phyloP scores from a whole-genome alignment of 2,113 vertebrate species.

The Heterocephalus glaber region DNA sequence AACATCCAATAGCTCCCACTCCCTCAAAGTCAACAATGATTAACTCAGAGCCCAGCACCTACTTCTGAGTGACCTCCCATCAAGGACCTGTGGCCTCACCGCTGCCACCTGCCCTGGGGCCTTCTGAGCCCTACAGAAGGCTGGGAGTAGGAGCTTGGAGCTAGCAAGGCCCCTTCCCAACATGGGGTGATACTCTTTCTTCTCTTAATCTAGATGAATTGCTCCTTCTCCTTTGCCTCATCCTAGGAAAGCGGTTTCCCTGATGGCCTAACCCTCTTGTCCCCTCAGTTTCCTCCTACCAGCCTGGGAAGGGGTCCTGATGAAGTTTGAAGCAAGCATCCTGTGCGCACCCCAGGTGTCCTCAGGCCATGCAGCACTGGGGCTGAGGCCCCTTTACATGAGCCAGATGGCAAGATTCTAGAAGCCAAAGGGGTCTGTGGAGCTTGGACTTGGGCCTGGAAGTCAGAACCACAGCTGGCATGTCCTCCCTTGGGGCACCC shows the following conservation, averaged over 20 bases:
- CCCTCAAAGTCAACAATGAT: slow-evolving; percentile 57
- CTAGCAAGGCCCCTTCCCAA: too few relatives aligned
- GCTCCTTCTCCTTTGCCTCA: neutral
- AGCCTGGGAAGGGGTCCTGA: neutral
- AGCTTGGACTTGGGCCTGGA: neutral
- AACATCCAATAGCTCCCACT: neutral
- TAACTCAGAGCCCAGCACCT: neutral
- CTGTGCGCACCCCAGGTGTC: neutral
- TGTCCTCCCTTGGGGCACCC: neutral
- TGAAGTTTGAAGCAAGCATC: neutral
- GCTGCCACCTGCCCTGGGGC: neutral
- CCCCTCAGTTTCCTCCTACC: accelerated
- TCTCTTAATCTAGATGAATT: neutral
- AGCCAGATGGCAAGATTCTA: neutral
- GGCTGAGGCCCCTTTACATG: neutral
- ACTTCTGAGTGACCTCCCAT: neutral
- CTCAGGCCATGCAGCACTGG: neutral
- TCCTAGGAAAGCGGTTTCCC: neutral
- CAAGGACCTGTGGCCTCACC: neutral
- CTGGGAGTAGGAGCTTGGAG: neutral
- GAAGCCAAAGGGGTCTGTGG: neutral
- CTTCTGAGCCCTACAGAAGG: neutral
- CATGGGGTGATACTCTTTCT: too few relatives aligned
- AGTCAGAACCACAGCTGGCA: neutral
- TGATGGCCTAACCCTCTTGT: too few relatives aligned